These are phyloP conservation scores for Pandemis cinnamomeana DNA, from an alignment of 2,888 invertebrate genomes.

Conservation along the genomic window DNA sequence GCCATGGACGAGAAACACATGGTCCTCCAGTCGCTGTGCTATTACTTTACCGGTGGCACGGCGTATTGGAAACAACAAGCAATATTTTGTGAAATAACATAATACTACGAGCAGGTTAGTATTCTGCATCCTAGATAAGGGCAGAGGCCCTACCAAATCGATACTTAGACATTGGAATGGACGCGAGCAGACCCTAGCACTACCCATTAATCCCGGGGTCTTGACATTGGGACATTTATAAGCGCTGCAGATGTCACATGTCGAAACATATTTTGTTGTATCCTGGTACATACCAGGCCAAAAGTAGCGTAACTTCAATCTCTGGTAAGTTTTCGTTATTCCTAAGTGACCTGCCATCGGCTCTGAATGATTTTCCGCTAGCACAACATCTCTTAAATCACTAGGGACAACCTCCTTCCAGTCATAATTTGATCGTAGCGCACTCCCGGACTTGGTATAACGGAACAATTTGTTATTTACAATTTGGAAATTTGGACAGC, in stretches of 20 bases:
- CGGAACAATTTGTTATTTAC: constrained; percentile 43
- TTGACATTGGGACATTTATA: constrained; percentile 21
- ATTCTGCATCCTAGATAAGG: not conserved
- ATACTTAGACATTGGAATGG: constrained; percentile 37
- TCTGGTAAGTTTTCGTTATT: constrained; percentile 21
- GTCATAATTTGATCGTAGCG: too few species aligned
- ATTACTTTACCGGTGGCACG: constrained; percentile 27
- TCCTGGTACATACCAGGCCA: constrained; percentile 6
- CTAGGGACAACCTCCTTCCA: not conserved
- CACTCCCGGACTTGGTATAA: too few species aligned
- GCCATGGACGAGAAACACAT: constrained; percentile 40
- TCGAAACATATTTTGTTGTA: not conserved
- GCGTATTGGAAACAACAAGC: constrained; percentile 29
- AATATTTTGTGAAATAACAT: constrained; percentile 38
- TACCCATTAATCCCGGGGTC: constrained; percentile 38
- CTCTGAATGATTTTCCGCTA: not conserved
- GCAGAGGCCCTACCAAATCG: not conserved
- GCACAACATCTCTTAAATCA: not conserved
- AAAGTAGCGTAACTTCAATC: not conserved
- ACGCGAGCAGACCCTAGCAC: constrained; percentile 34
- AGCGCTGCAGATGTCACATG: not conserved
- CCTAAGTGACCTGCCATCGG: not conserved
- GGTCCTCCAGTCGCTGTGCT: constrained; percentile 35
- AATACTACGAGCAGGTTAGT: constrained; percentile 25
- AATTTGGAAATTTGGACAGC: constrained; percentile 43